Base-by-base conservation (phyloP, 1,140 invertebrate species). In the Drosophila nebulosa region DNA sequence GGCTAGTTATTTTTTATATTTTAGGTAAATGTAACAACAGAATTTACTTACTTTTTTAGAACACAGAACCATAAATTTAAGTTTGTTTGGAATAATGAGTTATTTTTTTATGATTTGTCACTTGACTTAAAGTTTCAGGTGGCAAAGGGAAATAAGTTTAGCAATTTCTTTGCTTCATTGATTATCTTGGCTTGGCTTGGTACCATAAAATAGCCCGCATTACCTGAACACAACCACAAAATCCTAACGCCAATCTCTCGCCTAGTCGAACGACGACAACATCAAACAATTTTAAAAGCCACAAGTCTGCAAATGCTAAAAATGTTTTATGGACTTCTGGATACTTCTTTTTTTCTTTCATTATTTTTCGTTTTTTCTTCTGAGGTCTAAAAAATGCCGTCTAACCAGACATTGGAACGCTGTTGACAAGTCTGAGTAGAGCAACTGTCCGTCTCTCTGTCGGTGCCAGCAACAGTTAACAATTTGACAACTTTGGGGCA, bases 281-380 rank as follows among this genome's bases (percentile, higher is more conserved):
- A 72, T 64, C 74, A 64, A 74, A 75, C 67, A 69, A 67, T 75
- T 75, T 75, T 75, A 75, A 75, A 75, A 75, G 73, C 73, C 72
- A 55, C 58, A 64, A 63, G 73, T 75, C 73, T 75, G 73, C 71
- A 75, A 60, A 75, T 75, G 73, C 73, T 75, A 75, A 75, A 75
- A 75, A 75, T 75, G 64, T 75, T 75, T 75, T 75, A 75, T 75
- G 71, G 73, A 75, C 71, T 75, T 75, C 72, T 75, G 73, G 39
- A 46, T 46, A 46, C 6, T 21, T 46, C 39, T 42, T 42, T 42
- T 35, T 42, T 42, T 16, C 5, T 63, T 68, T 74, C 24, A 27
- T 27, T 26, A 1, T 59, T 65, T 12, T 9, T 30, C 16, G 10
- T 22, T 51, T 22, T 22, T 16, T 36, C 42, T 16, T 14, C 32